These are phyloP conservation scores for Neogale vison DNA, from an alignment of 2,113 vertebrate genomes.

Conservation along the genomic window DNA sequence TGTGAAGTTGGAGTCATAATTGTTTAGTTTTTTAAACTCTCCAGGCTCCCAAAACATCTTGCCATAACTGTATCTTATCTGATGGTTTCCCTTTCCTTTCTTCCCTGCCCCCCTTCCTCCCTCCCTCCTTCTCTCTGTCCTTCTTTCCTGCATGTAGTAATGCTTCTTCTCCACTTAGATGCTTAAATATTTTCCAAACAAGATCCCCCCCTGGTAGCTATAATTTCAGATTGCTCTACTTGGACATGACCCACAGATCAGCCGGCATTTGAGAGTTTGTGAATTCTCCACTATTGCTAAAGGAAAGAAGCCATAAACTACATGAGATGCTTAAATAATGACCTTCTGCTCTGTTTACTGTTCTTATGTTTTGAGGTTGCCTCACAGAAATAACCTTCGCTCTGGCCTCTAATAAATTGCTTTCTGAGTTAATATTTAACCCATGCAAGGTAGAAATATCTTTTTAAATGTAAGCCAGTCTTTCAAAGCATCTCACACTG, in stretches of 20 bases:
- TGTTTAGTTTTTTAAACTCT: constrained; percentile 18
- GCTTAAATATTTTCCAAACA: not conserved
- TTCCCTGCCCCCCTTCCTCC: not conserved
- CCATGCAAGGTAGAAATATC: not conserved
- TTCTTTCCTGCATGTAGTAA: not conserved
- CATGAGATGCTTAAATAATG: constrained; percentile 20
- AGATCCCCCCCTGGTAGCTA: not conserved
- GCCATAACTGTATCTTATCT: not conserved
- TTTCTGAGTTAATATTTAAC: constrained; percentile 32
- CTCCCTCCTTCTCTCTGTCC: not conserved
- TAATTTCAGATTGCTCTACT: constrained; percentile 18
- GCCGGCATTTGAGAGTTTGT: not conserved
- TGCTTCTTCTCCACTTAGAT: not conserved
- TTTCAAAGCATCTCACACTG: constrained; percentile 20
- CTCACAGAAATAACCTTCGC: constrained; percentile 24
- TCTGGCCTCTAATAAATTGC: not conserved
- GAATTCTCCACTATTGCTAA: not conserved
- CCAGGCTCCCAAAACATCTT: not conserved
- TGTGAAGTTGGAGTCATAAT: not conserved
- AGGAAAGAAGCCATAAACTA: not conserved
- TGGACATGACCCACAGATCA: not conserved
- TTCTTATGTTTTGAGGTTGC: constrained; percentile 40
- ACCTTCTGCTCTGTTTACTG: not conserved
- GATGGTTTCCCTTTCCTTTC: not conserved
- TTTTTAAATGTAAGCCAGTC: constrained; percentile 14